Conservation (phyloP, 35 echinoderm and acorn worm species). For the Apostichopus parvimensis region DNA sequence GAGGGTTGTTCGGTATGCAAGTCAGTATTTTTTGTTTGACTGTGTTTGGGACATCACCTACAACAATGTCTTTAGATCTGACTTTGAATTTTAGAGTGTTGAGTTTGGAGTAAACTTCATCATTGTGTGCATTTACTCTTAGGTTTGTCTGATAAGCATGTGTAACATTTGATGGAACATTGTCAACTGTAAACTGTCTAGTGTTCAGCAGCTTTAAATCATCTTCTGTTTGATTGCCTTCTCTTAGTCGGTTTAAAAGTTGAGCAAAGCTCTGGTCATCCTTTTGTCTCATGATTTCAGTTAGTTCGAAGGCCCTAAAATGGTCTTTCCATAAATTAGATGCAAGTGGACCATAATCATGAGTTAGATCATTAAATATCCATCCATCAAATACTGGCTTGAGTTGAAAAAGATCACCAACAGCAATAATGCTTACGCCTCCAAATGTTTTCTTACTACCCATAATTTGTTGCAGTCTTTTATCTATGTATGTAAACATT, state of each 20-base stretch:
- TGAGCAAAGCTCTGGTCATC: constrained; percentile 46
- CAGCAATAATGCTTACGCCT: constrained; percentile 14
- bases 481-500: too few relatives aligned
- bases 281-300: constrained; percentile 60
- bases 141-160: constrained; percentile 52
- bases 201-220: constrained; percentile 20
- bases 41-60: background rate
- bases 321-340: constrained; percentile 56
- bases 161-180: constrained; percentile 2
- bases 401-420: constrained; percentile 61
- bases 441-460: too few relatives aligned
- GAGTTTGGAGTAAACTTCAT: too few relatives aligned
- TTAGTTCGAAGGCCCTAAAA: constrained; percentile 40
- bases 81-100: too few relatives aligned
- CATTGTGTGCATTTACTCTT: constrained; percentile 38
- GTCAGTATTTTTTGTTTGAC: constrained; percentile 9
- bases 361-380: constrained; percentile 13
- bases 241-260: constrained; percentile 37
- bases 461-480: too few relatives aligned
- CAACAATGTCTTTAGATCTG: background rate
- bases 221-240: constrained; percentile 45
- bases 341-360: constrained; percentile 12
- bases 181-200: background rate
- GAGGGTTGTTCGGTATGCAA: constrained; percentile 24
- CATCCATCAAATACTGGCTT: constrained; percentile 54